Evolutionary conservation across 1,140 invertebrate species (phyloP).

Genomic region (Drosophila repleta): DNA sequence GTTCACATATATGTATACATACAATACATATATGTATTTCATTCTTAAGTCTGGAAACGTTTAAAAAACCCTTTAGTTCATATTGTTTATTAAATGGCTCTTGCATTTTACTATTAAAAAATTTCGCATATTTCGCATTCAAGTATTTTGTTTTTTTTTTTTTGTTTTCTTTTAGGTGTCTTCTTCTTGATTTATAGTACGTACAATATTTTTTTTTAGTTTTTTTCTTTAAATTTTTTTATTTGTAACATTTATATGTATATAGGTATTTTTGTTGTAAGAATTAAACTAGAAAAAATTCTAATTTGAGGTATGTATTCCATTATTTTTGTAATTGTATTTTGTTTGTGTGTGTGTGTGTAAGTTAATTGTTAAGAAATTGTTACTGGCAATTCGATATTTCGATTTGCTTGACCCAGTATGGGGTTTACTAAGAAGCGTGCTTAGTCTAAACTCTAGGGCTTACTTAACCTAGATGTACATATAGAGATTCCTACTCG

Average conservation of each 20-base stretch:
- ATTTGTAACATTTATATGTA: conserved; percentile 71
- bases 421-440: conserved; percentile 57
- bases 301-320: conserved; percentile 83
- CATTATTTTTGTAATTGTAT: conserved; percentile 79
- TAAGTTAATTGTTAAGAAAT: conserved; percentile 51
- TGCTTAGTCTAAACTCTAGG: conserved; percentile 66
- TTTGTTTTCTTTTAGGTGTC: conserved; percentile 15
- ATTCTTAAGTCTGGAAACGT: conserved; percentile 38
- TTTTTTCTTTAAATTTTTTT: conserved; percentile 29
- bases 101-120: conserved; percentile 81
- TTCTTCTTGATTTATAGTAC: conserved; percentile 36
- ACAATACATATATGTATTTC: not conserved
- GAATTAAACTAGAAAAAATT: conserved; percentile 82
- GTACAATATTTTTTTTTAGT: conserved; percentile 33
- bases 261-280: conserved; percentile 69
- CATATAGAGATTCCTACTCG: conserved; percentile 28
- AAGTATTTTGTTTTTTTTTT: conserved; percentile 35
- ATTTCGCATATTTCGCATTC: conserved; percentile 62
- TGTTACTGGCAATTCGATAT: conserved; percentile 40
- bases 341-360: conserved; percentile 30
- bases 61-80: conserved; percentile 59
- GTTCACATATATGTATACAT: conserved; percentile 33
- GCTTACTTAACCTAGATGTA: conserved; percentile 29
- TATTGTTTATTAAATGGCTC: conserved; percentile 75
- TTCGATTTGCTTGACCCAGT: conserved; percentile 28